These are phyloP conservation scores for Alfaro cultratus DNA, from an alignment of 2,797 vertebrate genomes.

Conservation along the genomic window DNA sequence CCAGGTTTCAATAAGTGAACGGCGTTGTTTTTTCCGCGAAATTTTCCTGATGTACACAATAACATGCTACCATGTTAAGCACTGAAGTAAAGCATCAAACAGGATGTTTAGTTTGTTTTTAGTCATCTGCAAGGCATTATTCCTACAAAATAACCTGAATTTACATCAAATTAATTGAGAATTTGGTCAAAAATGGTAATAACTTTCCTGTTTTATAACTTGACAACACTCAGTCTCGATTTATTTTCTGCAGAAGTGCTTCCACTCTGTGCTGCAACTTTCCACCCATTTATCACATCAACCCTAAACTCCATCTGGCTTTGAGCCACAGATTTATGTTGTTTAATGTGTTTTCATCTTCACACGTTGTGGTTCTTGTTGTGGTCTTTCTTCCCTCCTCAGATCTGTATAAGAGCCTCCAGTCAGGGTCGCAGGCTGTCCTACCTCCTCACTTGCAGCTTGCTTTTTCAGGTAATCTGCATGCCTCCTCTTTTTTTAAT, in stretches of 20 bases:
- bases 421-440: conserved; percentile 92
- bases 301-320: background rate
- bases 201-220: background rate
- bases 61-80: no score
- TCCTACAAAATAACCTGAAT: no score
- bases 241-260: background rate
- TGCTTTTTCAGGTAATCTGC: conserved; percentile 92
- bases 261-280: background rate
- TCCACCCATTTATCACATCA: conserved; percentile 15
- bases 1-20: no score
- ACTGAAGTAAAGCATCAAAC: background rate
- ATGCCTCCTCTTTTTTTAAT: conserved; percentile 8
- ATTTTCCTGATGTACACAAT: no score
- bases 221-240: background rate
- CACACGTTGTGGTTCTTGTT: conserved; percentile 21
- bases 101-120: background rate
- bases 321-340: background rate
- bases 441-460: conserved; percentile 98
- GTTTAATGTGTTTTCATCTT: conserved; percentile 27
- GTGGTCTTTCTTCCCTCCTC: conserved; percentile 53
- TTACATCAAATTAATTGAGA: background rate
- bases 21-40: no score
- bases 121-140: background rate
- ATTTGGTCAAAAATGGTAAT: background rate
- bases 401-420: conserved; percentile 99